These are phyloP conservation scores for Bettongia penicillata DNA, from an alignment of 2,113 vertebrate genomes.

Conservation along the genomic window DNA sequence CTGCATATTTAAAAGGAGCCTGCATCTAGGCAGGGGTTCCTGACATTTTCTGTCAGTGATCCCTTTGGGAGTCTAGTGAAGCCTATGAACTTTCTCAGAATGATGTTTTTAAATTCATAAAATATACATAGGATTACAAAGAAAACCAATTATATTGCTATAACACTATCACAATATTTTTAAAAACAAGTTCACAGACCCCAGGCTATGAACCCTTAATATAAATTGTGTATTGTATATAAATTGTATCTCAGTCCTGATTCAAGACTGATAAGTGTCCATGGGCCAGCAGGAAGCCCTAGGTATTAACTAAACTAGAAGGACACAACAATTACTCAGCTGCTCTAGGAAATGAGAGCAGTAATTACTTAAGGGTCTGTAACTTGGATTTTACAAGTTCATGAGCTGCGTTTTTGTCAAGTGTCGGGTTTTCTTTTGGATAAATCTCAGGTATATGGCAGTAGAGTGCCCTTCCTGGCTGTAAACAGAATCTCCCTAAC, in stretches of 20 bases:
- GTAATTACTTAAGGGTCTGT: neutral
- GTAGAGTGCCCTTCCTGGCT: slow-evolving; percentile 86
- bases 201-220: neutral
- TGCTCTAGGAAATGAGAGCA: neutral
- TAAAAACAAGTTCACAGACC: neutral
- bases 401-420: neutral
- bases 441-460: slow-evolving; percentile 87
- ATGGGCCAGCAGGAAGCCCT: neutral
- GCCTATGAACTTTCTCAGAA: neutral
- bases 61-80: neutral
- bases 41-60: neutral
- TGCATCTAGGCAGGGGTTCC: neutral
- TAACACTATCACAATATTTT: neutral
- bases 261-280: neutral
- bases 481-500: slow-evolving; percentile 93
- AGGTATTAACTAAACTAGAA: neutral
- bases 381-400: neutral
- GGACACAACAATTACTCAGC: neutral
- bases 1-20: neutral
- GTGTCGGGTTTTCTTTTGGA: slow-evolving; percentile 22
- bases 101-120: neutral
- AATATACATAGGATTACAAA: neutral
- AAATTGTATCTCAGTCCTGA: neutral
- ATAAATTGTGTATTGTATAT: neutral
- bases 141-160: neutral